A percentile compares a stretch with the other conserved stretches of the same genome.
Evolutionary conservation across 2,888 invertebrate genomes (phyloP).

Genomic region (Sympetrum striolatum): DNA sequence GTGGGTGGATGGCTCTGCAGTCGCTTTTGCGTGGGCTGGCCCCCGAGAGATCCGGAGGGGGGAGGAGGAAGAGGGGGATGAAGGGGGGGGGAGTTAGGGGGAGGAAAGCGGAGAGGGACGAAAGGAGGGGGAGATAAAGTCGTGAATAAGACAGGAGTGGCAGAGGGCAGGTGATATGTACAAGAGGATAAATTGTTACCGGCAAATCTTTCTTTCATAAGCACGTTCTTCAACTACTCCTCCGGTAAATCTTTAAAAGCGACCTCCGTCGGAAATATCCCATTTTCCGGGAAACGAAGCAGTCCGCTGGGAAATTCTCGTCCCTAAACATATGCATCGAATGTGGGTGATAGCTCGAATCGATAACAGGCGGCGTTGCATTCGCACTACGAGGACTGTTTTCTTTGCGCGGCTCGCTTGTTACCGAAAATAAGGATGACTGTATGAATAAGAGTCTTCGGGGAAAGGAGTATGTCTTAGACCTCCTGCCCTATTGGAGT

Average conservation of each 20-base stretch:
- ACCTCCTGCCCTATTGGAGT: no score
- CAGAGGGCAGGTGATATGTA: background rate
- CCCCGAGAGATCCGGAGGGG: slow-evolving; percentile 12
- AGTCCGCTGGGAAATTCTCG: no score
- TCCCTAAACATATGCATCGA: no score
- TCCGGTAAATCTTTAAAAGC: background rate
- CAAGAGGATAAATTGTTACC: background rate
- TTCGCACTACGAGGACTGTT: no score
- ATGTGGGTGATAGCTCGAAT: no score
- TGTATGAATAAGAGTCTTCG: no score
- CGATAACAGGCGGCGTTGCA: no score
- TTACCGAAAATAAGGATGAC: no score
- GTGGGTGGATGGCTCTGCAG: background rate
- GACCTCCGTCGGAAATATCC: background rate
- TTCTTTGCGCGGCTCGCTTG: no score
- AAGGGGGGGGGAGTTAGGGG: slow-evolving; percentile 28
- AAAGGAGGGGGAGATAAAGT: slow-evolving; percentile 13
- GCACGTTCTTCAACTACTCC: background rate
- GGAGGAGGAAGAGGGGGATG: slow-evolving; percentile 28
- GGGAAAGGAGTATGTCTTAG: no score
- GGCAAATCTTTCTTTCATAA: background rate
- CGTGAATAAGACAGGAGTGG: background rate
- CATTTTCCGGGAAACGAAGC: background rate
- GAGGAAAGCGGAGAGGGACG: slow-evolving; percentile 49
- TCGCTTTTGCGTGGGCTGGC: slow-evolving; percentile 49